phyloP scores from a whole-genome alignment of 2,888 invertebrate species.

The Onchidella celtica region DNA sequence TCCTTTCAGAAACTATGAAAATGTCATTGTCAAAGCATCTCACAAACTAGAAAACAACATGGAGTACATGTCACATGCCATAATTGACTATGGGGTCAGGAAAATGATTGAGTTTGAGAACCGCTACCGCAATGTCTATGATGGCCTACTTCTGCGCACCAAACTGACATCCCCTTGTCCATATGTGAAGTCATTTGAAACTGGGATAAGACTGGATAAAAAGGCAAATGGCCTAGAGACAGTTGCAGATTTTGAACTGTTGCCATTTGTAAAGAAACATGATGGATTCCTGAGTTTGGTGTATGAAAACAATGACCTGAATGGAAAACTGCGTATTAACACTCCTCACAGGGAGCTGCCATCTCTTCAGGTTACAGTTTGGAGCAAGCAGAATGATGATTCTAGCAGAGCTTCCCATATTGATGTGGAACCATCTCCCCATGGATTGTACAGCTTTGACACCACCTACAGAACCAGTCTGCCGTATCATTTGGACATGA shows the following conservation, averaged over 20 bases:
- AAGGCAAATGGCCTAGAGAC: slow-evolving; percentile 39
- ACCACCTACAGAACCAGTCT: slow-evolving; percentile 18
- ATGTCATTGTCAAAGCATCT: slow-evolving; percentile 46
- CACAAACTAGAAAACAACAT: slow-evolving; percentile 48
- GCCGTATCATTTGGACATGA: slow-evolving; percentile 19
- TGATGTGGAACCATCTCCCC: slow-evolving; percentile 20
- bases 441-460: slow-evolving; percentile 35
- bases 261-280: slow-evolving; percentile 54
- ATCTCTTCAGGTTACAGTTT: slow-evolving; percentile 53
- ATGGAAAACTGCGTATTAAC: slow-evolving; percentile 55
- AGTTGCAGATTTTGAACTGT: slow-evolving; percentile 55
- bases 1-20: slow-evolving; percentile 48
- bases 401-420: slow-evolving; percentile 40
- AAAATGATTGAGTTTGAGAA: slow-evolving; percentile 38
- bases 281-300: slow-evolving; percentile 50
- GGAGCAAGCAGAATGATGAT: slow-evolving; percentile 43
- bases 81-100: slow-evolving; percentile 49
- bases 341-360: slow-evolving; percentile 57
- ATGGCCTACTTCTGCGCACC: slow-evolving; percentile 34
- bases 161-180: slow-evolving; percentile 48
- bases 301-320: slow-evolving; percentile 39
- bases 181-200: slow-evolving; percentile 43
- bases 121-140: slow-evolving; percentile 31
- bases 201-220: slow-evolving; percentile 42
- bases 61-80: slow-evolving; percentile 43